Evolutionary conservation across 2,888 invertebrate species (phyloP), one percentile per base, ranked within the genome.

Genomic region (Drosophila antonietae): DNA sequence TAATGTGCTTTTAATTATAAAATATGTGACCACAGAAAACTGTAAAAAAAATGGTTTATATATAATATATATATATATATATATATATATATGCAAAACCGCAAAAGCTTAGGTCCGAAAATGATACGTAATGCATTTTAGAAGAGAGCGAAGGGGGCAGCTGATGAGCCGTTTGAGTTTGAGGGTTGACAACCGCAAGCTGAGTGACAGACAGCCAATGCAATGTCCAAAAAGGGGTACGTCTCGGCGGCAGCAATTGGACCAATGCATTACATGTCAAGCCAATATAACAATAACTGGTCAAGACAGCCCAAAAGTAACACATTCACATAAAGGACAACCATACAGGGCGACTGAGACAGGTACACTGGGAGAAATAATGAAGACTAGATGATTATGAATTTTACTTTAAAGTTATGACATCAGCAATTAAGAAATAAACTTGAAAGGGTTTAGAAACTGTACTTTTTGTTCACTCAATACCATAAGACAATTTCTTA

Each of bases 281-380:
- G 58, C 62, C 74, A 81, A 74, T 85, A 67, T 75, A 85, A 89
- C 85, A 87, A 87, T 85, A 83, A 83, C 88, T 88, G 78, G 89
- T 88, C 80, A 84, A 86, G 88, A 89, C 82, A 78, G 78, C 82
- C 85, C 88, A 89, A 80, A 87, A 85, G 84, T 87, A 87, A 88
- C 83, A 84, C 83, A 78, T 88, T 72, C 72, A 58, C 65, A 78
- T 63, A 46, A 53, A 73, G 74, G 67, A 80, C 62, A 69, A 12
- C 20, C 20, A 35, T 15, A 15, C 62, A 43, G 66, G 53, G 15
- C 15, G 41, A 43, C 5, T 23, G 53, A 7, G 28, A 49, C 39
- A 49, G 39, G 28, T 41, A 20, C 59, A 59, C 31, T 41, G 39
- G 1, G 18, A 31, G 31, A 59, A 58, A 49, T 31, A 14, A 14